A percentile compares a stretch with the other conserved stretches of the same genome.
Evolutionary conservation across 64 coral and sea anemone genomes (phyloP).

Genomic region (Trachythela sp.): DNA sequence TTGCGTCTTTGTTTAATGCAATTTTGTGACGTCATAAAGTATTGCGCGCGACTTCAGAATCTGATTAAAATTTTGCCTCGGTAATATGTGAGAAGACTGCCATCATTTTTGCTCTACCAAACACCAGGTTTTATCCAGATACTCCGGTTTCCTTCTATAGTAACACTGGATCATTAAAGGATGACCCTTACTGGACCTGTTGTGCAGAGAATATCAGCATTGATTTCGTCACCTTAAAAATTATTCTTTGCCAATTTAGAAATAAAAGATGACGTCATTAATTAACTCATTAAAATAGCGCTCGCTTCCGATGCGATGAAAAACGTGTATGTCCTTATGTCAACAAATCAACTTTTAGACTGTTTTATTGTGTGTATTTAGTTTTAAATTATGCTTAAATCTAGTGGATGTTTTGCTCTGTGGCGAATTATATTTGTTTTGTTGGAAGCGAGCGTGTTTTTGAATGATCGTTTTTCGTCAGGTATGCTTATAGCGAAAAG

Average conservation of each 20-base stretch:
- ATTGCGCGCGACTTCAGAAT: too few relatives aligned
- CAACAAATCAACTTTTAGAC: neutral
- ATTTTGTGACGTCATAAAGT: too few relatives aligned
- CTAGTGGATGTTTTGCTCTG: neutral
- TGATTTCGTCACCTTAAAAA: neutral
- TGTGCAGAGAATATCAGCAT: neutral
- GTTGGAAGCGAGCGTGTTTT: neutral
- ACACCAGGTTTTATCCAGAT: too few relatives aligned
- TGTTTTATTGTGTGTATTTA: neutral
- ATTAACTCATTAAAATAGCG: neutral
- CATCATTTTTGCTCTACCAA: too few relatives aligned
- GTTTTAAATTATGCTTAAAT: neutral
- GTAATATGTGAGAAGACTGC: too few relatives aligned
- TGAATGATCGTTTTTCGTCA: neutral
- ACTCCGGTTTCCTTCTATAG: too few relatives aligned
- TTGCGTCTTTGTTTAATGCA: too few relatives aligned
- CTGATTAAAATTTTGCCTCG: too few relatives aligned
- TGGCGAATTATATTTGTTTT: neutral
- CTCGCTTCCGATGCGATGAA: too few relatives aligned
- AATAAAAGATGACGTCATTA: neutral
- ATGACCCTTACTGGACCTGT: neutral
- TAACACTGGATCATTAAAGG: neutral
- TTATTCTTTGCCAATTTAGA: neutral
- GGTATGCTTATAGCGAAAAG: neutral
- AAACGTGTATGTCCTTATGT: too few relatives aligned